Conservation (phyloP, 2,888 invertebrate genomes). For the Thalpophila matura region DNA sequence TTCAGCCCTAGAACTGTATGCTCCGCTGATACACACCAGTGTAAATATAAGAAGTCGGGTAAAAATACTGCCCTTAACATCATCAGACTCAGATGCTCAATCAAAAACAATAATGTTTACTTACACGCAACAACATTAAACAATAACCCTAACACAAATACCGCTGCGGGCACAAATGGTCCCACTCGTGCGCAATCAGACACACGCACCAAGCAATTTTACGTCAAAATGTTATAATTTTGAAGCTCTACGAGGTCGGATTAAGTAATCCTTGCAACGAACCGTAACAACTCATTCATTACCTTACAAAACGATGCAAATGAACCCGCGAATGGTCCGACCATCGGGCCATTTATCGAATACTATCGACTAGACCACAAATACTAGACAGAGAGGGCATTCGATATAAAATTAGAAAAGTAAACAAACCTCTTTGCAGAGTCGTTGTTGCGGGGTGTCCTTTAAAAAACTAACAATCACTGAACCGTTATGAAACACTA, state of each 20-base stretch:
- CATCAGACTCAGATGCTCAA: background rate
- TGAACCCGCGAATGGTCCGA: slow-evolving; percentile 73
- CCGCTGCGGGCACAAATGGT: slow-evolving; percentile 41
- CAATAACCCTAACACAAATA: slow-evolving; percentile 25
- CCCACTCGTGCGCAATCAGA: slow-evolving; percentile 48
- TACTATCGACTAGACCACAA: slow-evolving; percentile 76
- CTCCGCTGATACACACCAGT: background rate
- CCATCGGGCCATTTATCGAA: slow-evolving; percentile 72
- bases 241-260: slow-evolving; percentile 74
- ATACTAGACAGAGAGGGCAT: slow-evolving; percentile 65
- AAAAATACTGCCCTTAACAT: background rate
- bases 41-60: background rate
- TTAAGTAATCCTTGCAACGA: slow-evolving; percentile 82
- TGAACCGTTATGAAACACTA: slow-evolving; percentile 81
- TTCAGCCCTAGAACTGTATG: background rate
- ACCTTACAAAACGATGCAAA: slow-evolving; percentile 84
- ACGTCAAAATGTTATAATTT: slow-evolving; percentile 51
- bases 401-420: slow-evolving; percentile 63
- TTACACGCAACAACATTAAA: slow-evolving; percentile 27
- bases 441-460: slow-evolving; percentile 75
- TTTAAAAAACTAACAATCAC: slow-evolving; percentile 82
- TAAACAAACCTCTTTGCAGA: slow-evolving; percentile 83
- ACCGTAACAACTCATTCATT: slow-evolving; percentile 84
- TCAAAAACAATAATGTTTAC: slow-evolving; percentile 29
- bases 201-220: slow-evolving; percentile 50